These are phyloP conservation scores for Chamaedrilus cognettii DNA, from an alignment of 2,888 invertebrate species.

Conservation along the genomic window DNA sequence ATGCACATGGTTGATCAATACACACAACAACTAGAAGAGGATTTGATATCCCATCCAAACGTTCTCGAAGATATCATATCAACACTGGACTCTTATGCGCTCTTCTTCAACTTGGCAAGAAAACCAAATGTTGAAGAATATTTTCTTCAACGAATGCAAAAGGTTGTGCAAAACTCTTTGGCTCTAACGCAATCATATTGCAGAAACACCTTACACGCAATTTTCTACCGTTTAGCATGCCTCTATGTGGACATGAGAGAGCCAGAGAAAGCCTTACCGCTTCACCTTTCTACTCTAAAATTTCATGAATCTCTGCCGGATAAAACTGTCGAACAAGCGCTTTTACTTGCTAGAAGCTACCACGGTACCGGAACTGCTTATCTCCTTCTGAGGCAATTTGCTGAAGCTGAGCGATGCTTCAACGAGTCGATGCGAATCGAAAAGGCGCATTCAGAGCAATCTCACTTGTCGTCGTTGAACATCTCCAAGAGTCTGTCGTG, in stretches of 20 bases:
- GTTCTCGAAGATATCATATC: not conserved
- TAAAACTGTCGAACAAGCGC: not conserved
- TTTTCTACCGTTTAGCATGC: constrained; percentile 7
- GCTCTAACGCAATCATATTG: not conserved
- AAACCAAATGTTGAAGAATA: not conserved
- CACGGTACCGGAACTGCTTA: constrained; percentile 18
- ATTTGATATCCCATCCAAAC: constrained; percentile 8
- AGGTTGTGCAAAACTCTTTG: not conserved
- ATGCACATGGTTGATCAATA: constrained; percentile 11
- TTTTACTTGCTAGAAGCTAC: constrained; percentile 10
- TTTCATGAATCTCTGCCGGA: not conserved
- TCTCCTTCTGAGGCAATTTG: constrained; percentile 4
- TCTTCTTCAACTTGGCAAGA: constrained; percentile 10
- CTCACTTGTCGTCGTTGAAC: not conserved
- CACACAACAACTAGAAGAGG: constrained; percentile 5
- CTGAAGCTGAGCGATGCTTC: constrained; percentile 5
- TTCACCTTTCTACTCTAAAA: constrained; percentile 2
- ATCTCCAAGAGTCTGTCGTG: constrained; percentile 12
- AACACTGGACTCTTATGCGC: not conserved
- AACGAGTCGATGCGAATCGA: constrained; percentile 14
- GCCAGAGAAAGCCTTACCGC: constrained; percentile 10
- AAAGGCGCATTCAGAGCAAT: not conserved
- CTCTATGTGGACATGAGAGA: constrained; percentile 11
- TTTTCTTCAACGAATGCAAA: constrained; percentile 4
- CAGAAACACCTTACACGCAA: not conserved